phyloP scores from a whole-genome alignment of 2,797 vertebrate genomes.

The Peromyscus melanophrys region DNA sequence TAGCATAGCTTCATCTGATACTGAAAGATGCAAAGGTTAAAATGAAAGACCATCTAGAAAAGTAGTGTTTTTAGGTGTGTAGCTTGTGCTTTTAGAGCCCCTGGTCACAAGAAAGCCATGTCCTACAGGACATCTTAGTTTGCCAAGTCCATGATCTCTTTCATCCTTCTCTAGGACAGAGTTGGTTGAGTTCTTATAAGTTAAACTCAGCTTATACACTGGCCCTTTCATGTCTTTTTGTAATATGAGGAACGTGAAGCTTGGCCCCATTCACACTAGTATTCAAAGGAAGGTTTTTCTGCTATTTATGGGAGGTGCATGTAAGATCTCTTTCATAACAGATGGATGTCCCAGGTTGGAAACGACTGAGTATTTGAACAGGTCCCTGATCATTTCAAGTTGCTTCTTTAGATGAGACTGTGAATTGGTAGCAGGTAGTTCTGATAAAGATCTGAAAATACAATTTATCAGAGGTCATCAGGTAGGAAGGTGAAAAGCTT shows the following conservation, averaged over 20 bases:
- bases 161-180: neutral
- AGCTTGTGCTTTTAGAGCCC: constrained; percentile 8
- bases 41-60: neutral
- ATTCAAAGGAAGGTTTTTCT: neutral
- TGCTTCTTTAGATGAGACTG: constrained; percentile 47
- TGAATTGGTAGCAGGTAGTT: neutral
- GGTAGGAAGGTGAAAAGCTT: constrained; percentile 52
- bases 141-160: neutral
- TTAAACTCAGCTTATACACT: neutral
- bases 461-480: constrained; percentile 62
- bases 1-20: neutral
- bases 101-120: neutral
- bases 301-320: neutral
- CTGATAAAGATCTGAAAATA: constrained; percentile 58
- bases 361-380: neutral
- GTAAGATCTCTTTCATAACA: neutral
- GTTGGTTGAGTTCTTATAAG: neutral
- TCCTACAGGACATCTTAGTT: neutral
- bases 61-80: neutral
- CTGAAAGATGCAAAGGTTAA: constrained; percentile 29
- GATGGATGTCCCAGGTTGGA: neutral
- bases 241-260: constrained; percentile 13
- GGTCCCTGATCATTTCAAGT: constrained; percentile 28
- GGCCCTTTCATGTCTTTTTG: neutral
- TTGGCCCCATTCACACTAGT: neutral